phyloP scores from a whole-genome alignment of 1,140 invertebrate species.

The Drosophila bocki region DNA sequence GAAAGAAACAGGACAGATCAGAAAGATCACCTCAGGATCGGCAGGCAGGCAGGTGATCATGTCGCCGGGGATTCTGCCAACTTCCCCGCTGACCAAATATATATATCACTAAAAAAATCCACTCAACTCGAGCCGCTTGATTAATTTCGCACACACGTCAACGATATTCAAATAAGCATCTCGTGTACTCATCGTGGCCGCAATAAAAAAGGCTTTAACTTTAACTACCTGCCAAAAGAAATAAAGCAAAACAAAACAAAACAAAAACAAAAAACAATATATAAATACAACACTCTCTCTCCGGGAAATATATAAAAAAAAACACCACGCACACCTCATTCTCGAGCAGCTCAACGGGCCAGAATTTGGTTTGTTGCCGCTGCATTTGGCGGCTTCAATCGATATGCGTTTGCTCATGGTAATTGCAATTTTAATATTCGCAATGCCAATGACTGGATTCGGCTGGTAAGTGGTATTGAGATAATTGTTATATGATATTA shows the following conservation, averaged over 20 bases:
- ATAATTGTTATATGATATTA: too few relatives aligned
- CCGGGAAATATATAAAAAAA: slow-evolving; percentile 10
- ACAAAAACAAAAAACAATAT: slow-evolving; percentile 27
- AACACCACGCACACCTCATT: slow-evolving; percentile 13
- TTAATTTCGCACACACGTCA: slow-evolving; percentile 71
- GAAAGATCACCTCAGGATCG: slow-evolving; percentile 21
- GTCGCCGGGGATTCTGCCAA: slow-evolving; percentile 51
- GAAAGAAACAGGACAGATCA: slow-evolving; percentile 27
- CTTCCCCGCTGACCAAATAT: slow-evolving; percentile 22
- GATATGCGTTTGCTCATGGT: slow-evolving; percentile 84
- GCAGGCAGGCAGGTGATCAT: slow-evolving; percentile 28
- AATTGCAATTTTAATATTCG: slow-evolving; percentile 84
- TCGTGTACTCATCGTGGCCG: slow-evolving; percentile 60
- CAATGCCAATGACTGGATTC: slow-evolving; percentile 85
- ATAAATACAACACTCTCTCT: slow-evolving; percentile 20
- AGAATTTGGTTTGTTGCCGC: slow-evolving; percentile 76
- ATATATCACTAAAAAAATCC: slow-evolving; percentile 18
- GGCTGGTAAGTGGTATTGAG: slow-evolving; percentile 69
- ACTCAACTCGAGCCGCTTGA: slow-evolving; percentile 64
- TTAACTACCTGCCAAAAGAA: slow-evolving; percentile 70
- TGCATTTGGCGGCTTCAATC: slow-evolving; percentile 70
- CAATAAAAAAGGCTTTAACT: slow-evolving; percentile 63
- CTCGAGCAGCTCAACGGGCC: slow-evolving; percentile 60
- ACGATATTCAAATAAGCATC: slow-evolving; percentile 71
- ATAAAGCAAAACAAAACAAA: slow-evolving; percentile 9